Evolutionary conservation across 2,888 invertebrate genomes (phyloP).

Genomic region (Apamea epomidion): DNA sequence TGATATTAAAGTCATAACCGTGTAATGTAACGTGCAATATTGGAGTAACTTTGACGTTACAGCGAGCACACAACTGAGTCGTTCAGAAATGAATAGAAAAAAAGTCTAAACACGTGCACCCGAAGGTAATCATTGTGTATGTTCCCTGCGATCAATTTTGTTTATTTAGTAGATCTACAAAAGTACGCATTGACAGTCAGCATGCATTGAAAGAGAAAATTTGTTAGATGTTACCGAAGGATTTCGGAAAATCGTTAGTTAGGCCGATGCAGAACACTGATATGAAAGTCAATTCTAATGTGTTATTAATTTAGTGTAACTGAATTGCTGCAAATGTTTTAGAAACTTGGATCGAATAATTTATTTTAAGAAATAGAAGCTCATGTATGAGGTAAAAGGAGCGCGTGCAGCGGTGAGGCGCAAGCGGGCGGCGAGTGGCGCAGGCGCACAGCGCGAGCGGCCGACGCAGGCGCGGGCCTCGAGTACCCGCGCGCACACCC

Average conservation of each 20-base stretch:
- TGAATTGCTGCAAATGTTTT: slow-evolving; percentile 29
- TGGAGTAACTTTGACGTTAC: slow-evolving; percentile 20
- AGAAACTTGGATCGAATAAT: slow-evolving; percentile 31
- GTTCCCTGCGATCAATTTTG: slow-evolving; percentile 9
- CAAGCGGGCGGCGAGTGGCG: slow-evolving; percentile 63
- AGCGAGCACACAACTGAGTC: slow-evolving; percentile 9
- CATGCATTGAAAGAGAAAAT: slow-evolving; percentile 55
- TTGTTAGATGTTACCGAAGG: slow-evolving; percentile 26
- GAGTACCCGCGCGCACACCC: slow-evolving; percentile 71
- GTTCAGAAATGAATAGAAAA: not conserved
- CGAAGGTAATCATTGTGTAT: slow-evolving; percentile 22
- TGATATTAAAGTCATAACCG: slow-evolving; percentile 16
- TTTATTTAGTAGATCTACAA: slow-evolving; percentile 7
- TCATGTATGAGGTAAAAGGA: slow-evolving; percentile 70
- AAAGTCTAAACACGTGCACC: slow-evolving; percentile 31
- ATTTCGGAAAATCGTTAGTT: slow-evolving; percentile 36
- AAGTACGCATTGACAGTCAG: slow-evolving; percentile 52
- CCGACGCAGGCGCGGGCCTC: slow-evolving; percentile 45
- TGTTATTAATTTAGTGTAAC: slow-evolving; percentile 35
- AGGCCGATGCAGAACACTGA: slow-evolving; percentile 65
- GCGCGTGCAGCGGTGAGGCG: slow-evolving; percentile 71
- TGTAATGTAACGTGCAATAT: slow-evolving; percentile 43
- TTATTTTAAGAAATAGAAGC: slow-evolving; percentile 65
- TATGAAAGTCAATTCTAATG: slow-evolving; percentile 38
- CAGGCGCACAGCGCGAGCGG: slow-evolving; percentile 61